These are phyloP conservation scores for Trachymyrmex cornetzi DNA, from an alignment of 1,140 invertebrate species.

Conservation along the genomic window DNA sequence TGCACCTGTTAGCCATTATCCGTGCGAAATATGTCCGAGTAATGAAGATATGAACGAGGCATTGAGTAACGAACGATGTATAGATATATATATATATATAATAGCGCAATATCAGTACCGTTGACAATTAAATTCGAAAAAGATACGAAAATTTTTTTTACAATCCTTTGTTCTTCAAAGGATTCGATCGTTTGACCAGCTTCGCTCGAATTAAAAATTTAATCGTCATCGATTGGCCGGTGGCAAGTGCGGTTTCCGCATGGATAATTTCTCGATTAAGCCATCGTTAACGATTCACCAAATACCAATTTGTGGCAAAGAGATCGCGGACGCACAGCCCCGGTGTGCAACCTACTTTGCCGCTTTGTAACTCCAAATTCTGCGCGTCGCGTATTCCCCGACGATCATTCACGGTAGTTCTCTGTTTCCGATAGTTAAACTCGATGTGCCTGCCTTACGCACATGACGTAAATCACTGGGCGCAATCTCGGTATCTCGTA, in stretches of 20 bases:
- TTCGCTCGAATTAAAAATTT: not conserved
- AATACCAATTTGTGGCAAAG: not conserved
- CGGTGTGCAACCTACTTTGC: not conserved
- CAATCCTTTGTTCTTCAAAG: not conserved
- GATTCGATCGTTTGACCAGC: not conserved
- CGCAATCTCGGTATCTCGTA: slow-evolving; percentile 62
- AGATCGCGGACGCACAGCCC: not conserved
- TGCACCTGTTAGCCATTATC: slow-evolving; percentile 22
- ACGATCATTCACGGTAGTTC: slow-evolving; percentile 51
- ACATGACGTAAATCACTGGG: slow-evolving; percentile 58
- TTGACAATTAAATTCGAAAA: not conserved
- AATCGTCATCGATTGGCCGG: not conserved
- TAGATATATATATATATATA: not conserved
- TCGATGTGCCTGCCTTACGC: slow-evolving; percentile 52
- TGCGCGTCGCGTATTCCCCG: slow-evolving; percentile 24
- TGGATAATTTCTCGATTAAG: slow-evolving; percentile 11
- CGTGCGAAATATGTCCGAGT: not conserved
- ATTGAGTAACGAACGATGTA: not conserved
- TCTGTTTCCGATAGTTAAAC: slow-evolving; percentile 64
- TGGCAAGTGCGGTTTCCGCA: slow-evolving; percentile 21
- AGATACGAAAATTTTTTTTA: not conserved
- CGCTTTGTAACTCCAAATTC: slow-evolving; percentile 42
- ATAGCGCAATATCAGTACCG: not conserved
- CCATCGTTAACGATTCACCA: not conserved
- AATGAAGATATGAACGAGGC: not conserved